These are phyloP conservation scores for Oscheius sp. DNA, from an alignment of 1,140 invertebrate genomes.

Conservation along the genomic window DNA sequence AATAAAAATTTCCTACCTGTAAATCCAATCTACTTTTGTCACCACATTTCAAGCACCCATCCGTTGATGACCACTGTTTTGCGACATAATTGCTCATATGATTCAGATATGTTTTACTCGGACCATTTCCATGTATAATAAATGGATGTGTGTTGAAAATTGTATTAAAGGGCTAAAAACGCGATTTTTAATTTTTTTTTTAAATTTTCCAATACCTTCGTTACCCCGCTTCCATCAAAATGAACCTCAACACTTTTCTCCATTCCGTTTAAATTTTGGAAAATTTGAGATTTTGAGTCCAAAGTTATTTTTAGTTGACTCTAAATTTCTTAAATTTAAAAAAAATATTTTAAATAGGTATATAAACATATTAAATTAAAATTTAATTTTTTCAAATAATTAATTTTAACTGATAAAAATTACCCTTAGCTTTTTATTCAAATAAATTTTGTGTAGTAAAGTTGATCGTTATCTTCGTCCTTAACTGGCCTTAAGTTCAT, in stretches of 20 bases:
- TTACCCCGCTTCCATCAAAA: conserved; percentile 40
- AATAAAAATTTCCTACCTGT: no score
- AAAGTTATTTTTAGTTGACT: conserved; percentile 76
- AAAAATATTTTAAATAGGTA: no score
- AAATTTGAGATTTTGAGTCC: conserved; percentile 83
- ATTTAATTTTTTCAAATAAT: no score
- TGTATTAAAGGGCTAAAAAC: conserved; percentile 74
- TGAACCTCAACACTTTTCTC: conserved; percentile 65
- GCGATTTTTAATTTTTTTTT: no score
- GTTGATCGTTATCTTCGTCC: conserved; percentile 86
- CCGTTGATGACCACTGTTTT: conserved; percentile 74
- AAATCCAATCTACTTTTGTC: conserved; percentile 7
- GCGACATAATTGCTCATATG: conserved; percentile 86
- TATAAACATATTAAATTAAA: no score
- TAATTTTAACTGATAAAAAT: neutral
- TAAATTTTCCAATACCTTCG: no score
- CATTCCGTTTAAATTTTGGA: conserved; percentile 90
- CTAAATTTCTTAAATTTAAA: conserved; percentile 43
- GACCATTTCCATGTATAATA: conserved; percentile 90
- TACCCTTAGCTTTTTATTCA: conserved; percentile 71
- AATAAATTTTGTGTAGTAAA: conserved; percentile 85
- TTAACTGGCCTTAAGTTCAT: conserved; percentile 63
- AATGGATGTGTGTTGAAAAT: conserved; percentile 77
- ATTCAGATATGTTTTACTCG: conserved; percentile 76
- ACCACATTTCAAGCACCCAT: conserved; percentile 76